Conservation (phyloP, 23 tunicate genomes). For the Oikopleura albicans region DNA sequence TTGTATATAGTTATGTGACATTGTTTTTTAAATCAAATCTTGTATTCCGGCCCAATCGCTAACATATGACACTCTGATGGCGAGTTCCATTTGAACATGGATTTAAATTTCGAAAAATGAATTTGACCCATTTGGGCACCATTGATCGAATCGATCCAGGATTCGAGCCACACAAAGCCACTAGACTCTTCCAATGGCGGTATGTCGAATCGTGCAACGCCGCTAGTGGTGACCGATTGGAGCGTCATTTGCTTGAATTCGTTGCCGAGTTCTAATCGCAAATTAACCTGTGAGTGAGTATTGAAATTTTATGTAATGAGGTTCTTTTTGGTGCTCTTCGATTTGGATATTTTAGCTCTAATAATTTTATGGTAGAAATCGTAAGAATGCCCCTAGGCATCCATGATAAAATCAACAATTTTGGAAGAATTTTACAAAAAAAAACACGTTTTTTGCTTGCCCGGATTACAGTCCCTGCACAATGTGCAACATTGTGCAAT, state of each 20-base stretch:
- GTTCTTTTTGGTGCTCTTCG: no score
- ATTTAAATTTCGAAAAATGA: not conserved
- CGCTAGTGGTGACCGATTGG: not conserved
- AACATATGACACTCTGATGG: not conserved
- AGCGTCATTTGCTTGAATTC: not conserved
- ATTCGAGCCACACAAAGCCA: not conserved
- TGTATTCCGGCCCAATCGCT: not conserved
- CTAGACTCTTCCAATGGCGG: not conserved
- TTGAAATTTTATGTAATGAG: no score
- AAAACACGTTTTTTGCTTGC: no score
- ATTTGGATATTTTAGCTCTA: no score
- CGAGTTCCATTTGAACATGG: not conserved
- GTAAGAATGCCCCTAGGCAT: no score
- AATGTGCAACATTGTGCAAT: no score
- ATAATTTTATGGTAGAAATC: no score
- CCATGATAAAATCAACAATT: no score
- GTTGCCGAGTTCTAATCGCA: not conserved
- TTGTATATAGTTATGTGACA: no score
- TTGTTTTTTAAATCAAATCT: not conserved
- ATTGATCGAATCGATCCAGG: not conserved
- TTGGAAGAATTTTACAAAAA: no score
- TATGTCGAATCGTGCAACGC: not conserved
- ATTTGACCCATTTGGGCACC: not conserved
- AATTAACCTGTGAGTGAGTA: no score
- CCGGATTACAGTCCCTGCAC: no score